Evolutionary conservation across 2,888 invertebrate species (phyloP), one percentile per base, ranked within the genome.

Genomic region (Congeria kusceri): DNA sequence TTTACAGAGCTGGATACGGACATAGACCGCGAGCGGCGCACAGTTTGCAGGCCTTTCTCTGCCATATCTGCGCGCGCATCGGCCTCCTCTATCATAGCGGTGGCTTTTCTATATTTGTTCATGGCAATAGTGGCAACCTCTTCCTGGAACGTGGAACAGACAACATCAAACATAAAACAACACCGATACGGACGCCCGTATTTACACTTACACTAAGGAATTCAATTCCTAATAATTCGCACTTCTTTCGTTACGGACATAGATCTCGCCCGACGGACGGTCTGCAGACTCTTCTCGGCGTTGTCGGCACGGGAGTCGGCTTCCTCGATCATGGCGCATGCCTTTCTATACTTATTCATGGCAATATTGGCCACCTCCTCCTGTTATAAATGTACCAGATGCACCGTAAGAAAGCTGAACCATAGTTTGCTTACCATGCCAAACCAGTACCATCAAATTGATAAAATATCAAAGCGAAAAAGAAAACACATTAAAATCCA

Each of bases 331-430:
- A 92, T 82, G 63, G 89, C 82, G 80, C 92, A 92, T 59, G 92
- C 93, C 85, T 93, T 93, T 84, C 93, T 90, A 90, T 93, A 93
- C 86, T 93, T 93, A 89, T 93, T 93, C 93, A 93, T 92, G 46
- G 93, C 92, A 81, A 93, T 92, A 70, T 89, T 92, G 75, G 92
- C 91, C 32, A 93, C 92, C 69, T 93, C 93, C 86, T 93, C 93
- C 93, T 93, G 89, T 46, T 88, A 84, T 15, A 39, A n/a, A 39
- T 39, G 39, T 39, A 61, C 39, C 39, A 39, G 39, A 7, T 39
- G 39, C 11, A 7, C 39, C 39, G 39, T 39, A 39, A 39, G 32
- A 39, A 39, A 39, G 39, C 15, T 11, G 39, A 11, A 39, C 11
- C 11, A 9, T 39, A 39, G 9, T 39, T 39, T 39, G 39, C 39